These are phyloP conservation scores for Anableps anableps DNA, from an alignment of 2,797 vertebrate species.

Conservation along the genomic window DNA sequence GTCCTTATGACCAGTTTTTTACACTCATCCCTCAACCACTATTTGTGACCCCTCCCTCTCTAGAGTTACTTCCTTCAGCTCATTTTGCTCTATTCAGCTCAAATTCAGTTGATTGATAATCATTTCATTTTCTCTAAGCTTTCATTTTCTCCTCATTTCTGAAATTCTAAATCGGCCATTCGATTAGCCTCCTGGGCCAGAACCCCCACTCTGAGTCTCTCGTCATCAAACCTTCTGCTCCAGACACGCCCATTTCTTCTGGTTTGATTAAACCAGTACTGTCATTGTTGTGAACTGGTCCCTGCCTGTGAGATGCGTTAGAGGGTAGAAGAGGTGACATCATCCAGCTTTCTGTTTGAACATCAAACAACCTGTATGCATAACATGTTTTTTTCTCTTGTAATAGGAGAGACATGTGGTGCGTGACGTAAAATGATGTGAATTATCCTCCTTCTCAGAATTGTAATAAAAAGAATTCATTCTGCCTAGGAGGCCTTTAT, in stretches of 20 bases:
- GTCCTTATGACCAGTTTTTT: neutral
- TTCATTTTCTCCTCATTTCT: too few species aligned
- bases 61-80: too few species aligned
- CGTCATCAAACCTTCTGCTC: too few species aligned
- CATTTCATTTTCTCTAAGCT: too few species aligned
- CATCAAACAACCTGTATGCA: neutral
- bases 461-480: neutral
- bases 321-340: neutral
- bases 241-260: too few species aligned
- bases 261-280: neutral
- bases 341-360: neutral
- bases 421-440: neutral
- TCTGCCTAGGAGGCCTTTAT: neutral
- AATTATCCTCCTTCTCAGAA: neutral
- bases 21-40: neutral
- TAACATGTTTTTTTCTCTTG: neutral
- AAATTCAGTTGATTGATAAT: too few species aligned
- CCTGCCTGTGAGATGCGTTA: neutral
- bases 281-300: neutral
- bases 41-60: neutral
- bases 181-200: too few species aligned
- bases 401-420: neutral
- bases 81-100: too few species aligned
- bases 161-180: too few species aligned
- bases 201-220: too few species aligned